A percentile compares a stretch with the other conserved stretches of the same genome.
phyloP scores from a whole-genome alignment of 2,113 vertebrate species.

The Entomyzon cyanotis region DNA sequence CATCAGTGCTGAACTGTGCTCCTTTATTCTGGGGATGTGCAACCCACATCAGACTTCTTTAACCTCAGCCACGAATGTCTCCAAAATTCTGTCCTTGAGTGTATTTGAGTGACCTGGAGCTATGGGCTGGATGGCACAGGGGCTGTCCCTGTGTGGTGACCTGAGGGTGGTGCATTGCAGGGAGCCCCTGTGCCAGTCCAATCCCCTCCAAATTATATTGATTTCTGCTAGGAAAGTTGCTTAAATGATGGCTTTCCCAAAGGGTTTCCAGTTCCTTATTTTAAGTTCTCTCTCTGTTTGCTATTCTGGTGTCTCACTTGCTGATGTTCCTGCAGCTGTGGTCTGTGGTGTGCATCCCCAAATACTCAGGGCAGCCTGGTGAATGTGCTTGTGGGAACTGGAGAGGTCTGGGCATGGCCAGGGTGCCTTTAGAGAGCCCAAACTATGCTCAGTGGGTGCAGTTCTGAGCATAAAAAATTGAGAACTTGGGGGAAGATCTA shows the following conservation, averaged over 20 bases:
- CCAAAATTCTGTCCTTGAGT: background rate
- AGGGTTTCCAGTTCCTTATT: background rate
- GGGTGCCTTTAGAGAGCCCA: accelerated
- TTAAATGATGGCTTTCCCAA: background rate
- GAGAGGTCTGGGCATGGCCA: accelerated
- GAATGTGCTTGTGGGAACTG: background rate
- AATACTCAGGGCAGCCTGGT: background rate
- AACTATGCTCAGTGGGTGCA: background rate
- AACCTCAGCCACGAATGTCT: background rate
- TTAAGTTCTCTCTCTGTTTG: background rate
- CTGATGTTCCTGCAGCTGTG: background rate
- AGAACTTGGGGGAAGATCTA: background rate
- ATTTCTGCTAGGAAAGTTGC: background rate
- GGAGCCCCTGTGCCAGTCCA: background rate
- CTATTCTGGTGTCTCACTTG: background rate
- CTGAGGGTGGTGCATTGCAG: accelerated
- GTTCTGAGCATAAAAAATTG: background rate
- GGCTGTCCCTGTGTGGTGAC: background rate
- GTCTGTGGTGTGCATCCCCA: accelerated
- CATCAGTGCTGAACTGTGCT: background rate
- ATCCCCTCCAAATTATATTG: background rate
- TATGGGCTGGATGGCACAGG: background rate
- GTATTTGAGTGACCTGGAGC: background rate
- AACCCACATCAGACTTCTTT: background rate
- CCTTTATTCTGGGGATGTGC: background rate